Conservation (phyloP, 2,888 invertebrate genomes). For the Graphium colonna region DNA sequence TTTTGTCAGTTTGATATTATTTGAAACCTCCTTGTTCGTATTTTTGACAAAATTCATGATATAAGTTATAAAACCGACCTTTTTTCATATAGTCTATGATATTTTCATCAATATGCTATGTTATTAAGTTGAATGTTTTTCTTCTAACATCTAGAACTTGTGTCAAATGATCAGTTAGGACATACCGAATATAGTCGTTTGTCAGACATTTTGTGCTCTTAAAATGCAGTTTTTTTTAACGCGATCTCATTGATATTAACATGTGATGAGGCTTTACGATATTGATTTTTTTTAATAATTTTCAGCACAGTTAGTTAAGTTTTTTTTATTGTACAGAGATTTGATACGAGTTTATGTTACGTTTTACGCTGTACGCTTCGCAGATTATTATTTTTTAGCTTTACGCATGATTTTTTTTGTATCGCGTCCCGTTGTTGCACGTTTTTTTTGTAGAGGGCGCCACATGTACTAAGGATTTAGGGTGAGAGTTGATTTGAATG, state of each 20-base stretch:
- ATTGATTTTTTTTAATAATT: slow-evolving; percentile 41
- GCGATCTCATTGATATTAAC: slow-evolving; percentile 65
- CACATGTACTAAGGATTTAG: slow-evolving; percentile 1
- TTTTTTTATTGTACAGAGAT: slow-evolving; percentile 54
- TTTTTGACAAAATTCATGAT: no score
- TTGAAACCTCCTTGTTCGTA: no score
- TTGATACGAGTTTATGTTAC: slow-evolving; percentile 48
- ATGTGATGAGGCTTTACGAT: slow-evolving; percentile 61
- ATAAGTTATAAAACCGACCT: no score
- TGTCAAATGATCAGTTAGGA: neutral
- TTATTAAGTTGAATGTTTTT: no score
- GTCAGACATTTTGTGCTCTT: slow-evolving; percentile 24
- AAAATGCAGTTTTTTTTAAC: slow-evolving; percentile 30
- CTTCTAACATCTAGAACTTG: no score
- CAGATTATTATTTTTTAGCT: slow-evolving; percentile 27
- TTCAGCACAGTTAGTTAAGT: slow-evolving; percentile 52
- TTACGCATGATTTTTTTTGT: slow-evolving; percentile 22
- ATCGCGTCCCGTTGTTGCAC: slow-evolving; percentile 22
- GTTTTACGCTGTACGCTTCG: slow-evolving; percentile 42
- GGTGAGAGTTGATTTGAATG: no score
- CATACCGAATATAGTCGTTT: neutral
- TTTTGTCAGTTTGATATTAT: no score
- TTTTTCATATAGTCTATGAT: no score
- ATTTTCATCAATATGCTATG: no score
- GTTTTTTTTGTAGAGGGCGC: slow-evolving; percentile 13